Percentiles rank a stretch among this genome's conserved stretches.
phyloP scores from a whole-genome alignment of 2,113 vertebrate species.

The Actinemys pallida region DNA sequence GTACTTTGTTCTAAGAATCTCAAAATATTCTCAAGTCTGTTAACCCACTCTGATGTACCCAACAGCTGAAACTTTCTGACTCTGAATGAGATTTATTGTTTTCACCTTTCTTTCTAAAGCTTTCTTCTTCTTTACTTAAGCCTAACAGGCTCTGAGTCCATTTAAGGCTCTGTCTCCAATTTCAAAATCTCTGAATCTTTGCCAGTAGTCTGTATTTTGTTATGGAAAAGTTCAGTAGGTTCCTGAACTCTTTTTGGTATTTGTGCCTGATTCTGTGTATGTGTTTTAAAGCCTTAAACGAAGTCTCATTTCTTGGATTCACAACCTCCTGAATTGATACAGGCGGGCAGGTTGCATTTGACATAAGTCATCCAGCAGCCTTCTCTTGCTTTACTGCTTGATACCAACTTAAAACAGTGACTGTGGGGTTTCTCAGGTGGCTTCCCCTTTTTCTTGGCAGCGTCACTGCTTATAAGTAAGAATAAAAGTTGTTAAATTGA shows the following conservation, averaged over 20 bases:
- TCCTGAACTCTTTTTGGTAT: not conserved
- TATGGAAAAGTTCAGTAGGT: not conserved
- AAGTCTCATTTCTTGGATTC: not conserved
- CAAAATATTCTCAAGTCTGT: not conserved
- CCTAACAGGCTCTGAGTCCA: not conserved
- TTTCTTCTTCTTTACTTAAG: not conserved
- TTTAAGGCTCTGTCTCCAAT: not conserved
- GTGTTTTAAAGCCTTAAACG: not conserved
- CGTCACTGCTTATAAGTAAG: not conserved
- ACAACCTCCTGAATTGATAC: not conserved
- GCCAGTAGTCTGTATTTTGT: not conserved
- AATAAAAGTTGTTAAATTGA: fast-evolving
- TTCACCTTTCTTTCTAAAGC: not conserved
- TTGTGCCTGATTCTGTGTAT: not conserved
- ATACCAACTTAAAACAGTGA: not conserved
- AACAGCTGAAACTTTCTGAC: not conserved
- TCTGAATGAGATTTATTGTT: not conserved
- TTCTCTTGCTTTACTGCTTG: not conserved
- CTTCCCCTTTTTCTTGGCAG: not conserved
- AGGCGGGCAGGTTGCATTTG: not conserved
- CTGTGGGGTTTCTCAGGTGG: not conserved
- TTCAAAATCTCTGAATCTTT: not conserved
- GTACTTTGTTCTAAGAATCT: not conserved
- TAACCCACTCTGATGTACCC: not conserved
- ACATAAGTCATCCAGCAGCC: not conserved